These are phyloP conservation scores for Cerastoderma edule DNA, from an alignment of 2,888 invertebrate genomes.

Conservation along the genomic window DNA sequence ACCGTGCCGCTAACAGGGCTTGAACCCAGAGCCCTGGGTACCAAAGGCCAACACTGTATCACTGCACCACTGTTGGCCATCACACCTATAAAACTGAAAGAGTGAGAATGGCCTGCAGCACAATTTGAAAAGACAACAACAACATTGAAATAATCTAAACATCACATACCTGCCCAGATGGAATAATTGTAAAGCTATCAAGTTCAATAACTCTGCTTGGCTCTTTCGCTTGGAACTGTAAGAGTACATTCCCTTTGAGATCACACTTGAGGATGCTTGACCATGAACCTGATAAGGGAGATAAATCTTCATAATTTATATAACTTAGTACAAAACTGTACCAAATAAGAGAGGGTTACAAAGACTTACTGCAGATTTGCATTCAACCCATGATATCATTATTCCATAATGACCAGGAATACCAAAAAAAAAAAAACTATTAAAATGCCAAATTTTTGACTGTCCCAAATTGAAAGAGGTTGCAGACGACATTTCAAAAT, in stretches of 20 bases:
- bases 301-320: neutral
- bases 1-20: neutral
- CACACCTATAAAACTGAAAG: neutral
- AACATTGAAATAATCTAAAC: neutral
- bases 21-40: neutral
- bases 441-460: neutral
- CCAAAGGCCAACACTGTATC: neutral
- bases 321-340: neutral
- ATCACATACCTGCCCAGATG: constrained; percentile 62
- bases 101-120: neutral
- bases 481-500: no score
- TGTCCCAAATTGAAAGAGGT: no score
- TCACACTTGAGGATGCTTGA: constrained; percentile 61
- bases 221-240: constrained; percentile 48
- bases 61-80: neutral
- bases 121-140: neutral
- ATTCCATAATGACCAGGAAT: no score
- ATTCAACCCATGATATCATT: neutral
- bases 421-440: no score
- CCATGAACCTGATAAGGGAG: constrained; percentile 73
- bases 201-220: constrained; percentile 49
- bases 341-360: neutral
- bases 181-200: constrained; percentile 64
- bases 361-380: neutral
- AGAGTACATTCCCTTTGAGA: constrained; percentile 57